These are phyloP conservation scores for Onychostoma macrolepis DNA, from an alignment of 2,113 vertebrate genomes.

Conservation along the genomic window DNA sequence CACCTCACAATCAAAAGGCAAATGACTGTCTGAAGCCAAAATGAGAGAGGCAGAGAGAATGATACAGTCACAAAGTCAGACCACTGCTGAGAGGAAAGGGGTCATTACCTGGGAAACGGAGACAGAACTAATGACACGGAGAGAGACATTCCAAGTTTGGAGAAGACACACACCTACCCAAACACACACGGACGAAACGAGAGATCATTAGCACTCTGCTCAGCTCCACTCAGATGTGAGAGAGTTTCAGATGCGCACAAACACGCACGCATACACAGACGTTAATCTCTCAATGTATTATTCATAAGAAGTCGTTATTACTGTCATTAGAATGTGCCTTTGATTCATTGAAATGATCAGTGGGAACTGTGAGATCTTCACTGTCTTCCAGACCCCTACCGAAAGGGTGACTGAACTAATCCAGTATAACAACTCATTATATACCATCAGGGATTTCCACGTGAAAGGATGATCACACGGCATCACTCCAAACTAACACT, in stretches of 20 bases:
- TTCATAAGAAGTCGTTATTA: slow-evolving; percentile 36
- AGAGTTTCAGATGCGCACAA: background rate
- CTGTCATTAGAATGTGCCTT: slow-evolving; percentile 36
- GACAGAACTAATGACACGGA: slow-evolving; percentile 27
- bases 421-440: slow-evolving; percentile 22
- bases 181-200: background rate
- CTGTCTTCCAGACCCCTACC: slow-evolving; percentile 10
- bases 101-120: slow-evolving; percentile 28
- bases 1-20: slow-evolving; percentile 28
- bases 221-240: slow-evolving; percentile 8
- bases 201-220: slow-evolving; percentile 40
- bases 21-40: slow-evolving; percentile 18
- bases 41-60: slow-evolving; percentile 5
- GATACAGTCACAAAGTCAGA: slow-evolving; percentile 39
- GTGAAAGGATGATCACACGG: background rate
- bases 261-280: background rate
- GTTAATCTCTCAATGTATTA: slow-evolving; percentile 36
- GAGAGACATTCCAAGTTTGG: slow-evolving; percentile 3
- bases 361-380: slow-evolving; percentile 6
- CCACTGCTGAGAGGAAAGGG: background rate
- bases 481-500: background rate
- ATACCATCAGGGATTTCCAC: slow-evolving; percentile 15
- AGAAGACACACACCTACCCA: slow-evolving; percentile 17
- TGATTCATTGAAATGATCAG: slow-evolving; percentile 38
- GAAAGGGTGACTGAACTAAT: slow-evolving; percentile 38